These are phyloP conservation scores for Sphinx pinastri DNA, from an alignment of 2,888 invertebrate species.

Conservation along the genomic window DNA sequence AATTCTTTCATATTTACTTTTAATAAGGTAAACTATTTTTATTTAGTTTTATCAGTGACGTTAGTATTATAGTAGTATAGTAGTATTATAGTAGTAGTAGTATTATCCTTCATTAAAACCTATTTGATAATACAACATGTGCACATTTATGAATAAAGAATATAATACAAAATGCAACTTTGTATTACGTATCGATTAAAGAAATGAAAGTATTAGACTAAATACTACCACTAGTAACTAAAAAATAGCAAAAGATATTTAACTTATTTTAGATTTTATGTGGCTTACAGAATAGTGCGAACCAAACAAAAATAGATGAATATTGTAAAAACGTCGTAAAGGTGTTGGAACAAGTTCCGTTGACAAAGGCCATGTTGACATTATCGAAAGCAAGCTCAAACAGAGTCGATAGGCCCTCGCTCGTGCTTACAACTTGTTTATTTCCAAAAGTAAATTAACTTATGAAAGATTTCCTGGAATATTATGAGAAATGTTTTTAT, in stretches of 20 bases:
- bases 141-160: too few species aligned
- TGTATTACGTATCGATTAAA: too few species aligned
- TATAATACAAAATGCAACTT: too few species aligned
- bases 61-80: too few species aligned
- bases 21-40: too few species aligned
- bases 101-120: too few species aligned
- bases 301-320: conserved; percentile 56
- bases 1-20: too few species aligned
- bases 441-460: conserved; percentile 68
- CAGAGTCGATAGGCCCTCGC: conserved; percentile 56
- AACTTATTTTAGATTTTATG: neutral
- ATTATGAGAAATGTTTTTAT: neutral
- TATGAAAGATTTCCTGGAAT: conserved; percentile 63
- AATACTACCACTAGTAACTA: too few species aligned
- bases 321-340: conserved; percentile 60
- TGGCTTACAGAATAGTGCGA: neutral
- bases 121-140: too few species aligned
- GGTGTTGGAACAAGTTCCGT: conserved; percentile 72
- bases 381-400: conserved; percentile 79
- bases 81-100: too few species aligned
- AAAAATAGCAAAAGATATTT: neutral
- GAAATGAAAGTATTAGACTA: too few species aligned
- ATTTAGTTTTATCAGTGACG: too few species aligned
- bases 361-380: conserved; percentile 74
- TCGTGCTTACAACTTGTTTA: conserved; percentile 67